Evolutionary conservation across 2,888 invertebrate genomes (phyloP).

Genomic region (Craniophora ligustri): DNA sequence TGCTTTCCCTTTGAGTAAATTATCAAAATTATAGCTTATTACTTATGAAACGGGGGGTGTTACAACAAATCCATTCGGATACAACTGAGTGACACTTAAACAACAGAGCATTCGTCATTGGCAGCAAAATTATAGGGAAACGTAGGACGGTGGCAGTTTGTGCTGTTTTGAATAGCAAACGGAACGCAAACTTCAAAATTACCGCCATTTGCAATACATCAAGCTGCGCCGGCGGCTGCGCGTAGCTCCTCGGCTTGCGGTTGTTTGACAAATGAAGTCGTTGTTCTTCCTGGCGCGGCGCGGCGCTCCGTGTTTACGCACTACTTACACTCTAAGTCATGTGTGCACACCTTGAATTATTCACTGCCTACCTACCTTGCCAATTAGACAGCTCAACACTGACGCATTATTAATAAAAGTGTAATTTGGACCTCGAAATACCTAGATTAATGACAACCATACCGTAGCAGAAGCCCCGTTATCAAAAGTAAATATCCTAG

Average conservation of each 20-base stretch:
- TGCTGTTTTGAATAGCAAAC: conserved; percentile 63
- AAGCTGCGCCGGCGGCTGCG: conserved; percentile 62
- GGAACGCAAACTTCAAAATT: conserved; percentile 78
- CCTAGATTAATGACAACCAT: conserved; percentile 9
- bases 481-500: conserved; percentile 16
- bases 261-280: conserved; percentile 84
- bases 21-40: conserved; percentile 59
- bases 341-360: conserved; percentile 37
- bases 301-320: too few species aligned
- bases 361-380: conserved; percentile 27
- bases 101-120: conserved; percentile 71
- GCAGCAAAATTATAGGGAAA: conserved; percentile 71
- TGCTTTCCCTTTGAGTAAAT: conserved; percentile 56
- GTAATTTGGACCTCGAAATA: conserved; percentile 22
- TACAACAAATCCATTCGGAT: conserved; percentile 56
- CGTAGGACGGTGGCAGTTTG: conserved; percentile 70
- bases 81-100: conserved; percentile 52
- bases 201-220: conserved; percentile 76
- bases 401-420: too few species aligned
- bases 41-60: conserved; percentile 53
- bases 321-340: too few species aligned
- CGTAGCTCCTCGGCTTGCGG: conserved; percentile 66
- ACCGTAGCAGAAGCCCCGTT: too few species aligned
- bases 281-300: conserved; percentile 63
- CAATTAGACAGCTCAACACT: conserved; percentile 25